phyloP scores from a whole-genome alignment of 2,888 invertebrate species.

The Parapristionchus giblindavisi region DNA sequence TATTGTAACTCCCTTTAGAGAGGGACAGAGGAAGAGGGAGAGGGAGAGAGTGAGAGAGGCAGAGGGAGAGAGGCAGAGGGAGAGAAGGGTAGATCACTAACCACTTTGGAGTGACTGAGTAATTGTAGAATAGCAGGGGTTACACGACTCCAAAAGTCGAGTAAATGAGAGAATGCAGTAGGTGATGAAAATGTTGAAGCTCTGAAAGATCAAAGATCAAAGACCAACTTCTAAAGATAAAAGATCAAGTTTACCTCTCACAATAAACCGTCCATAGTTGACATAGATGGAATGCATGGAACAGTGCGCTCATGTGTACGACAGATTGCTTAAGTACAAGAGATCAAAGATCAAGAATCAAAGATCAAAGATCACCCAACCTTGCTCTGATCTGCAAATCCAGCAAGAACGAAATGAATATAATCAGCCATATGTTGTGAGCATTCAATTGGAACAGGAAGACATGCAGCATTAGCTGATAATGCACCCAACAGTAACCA shows the following conservation, averaged over 20 bases:
- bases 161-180: slow-evolving; percentile 73
- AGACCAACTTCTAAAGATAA: background rate
- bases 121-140: slow-evolving; percentile 93
- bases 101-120: slow-evolving; percentile 88
- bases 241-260: slow-evolving; percentile 75
- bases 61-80: too few species aligned
- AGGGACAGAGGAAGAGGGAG: too few species aligned
- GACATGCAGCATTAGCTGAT: slow-evolving; percentile 74
- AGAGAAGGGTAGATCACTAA: too few species aligned
- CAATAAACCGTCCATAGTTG: slow-evolving; percentile 98
- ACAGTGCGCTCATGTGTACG: slow-evolving; percentile 92
- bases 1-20: too few species aligned
- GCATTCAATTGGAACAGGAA: slow-evolving; percentile 93
- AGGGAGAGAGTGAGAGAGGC: too few species aligned
- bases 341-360: background rate
- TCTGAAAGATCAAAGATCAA: background rate
- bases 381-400: slow-evolving; percentile 94
- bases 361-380: slow-evolving; percentile 59
- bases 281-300: slow-evolving; percentile 95
- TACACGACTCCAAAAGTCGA: slow-evolving; percentile 98
- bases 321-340: slow-evolving; percentile 86
- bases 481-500: slow-evolving; percentile 96
- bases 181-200: slow-evolving; percentile 43
- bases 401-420: slow-evolving; percentile 92
- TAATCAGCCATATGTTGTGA: slow-evolving; percentile 96